Evolutionary conservation across 2,888 invertebrate species (phyloP), one percentile per base, ranked within the genome.

Genomic region (Spatulosminthurus flaviceps): DNA sequence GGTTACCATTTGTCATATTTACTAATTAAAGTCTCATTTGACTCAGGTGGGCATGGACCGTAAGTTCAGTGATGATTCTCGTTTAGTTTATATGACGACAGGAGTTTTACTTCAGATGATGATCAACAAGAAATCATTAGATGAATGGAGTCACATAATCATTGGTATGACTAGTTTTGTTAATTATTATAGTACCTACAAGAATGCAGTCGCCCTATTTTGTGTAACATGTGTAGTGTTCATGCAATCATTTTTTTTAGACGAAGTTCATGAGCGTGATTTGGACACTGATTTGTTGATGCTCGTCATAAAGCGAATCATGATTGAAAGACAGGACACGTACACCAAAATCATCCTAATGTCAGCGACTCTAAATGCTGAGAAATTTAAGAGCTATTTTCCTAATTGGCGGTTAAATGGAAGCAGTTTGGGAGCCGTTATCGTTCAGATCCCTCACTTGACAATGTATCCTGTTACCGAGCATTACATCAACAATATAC

Each of bases 231-330:
- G n/a, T n/a, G n/a, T n/a, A n/a, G n/a, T n/a, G n/a, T n/a, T n/a
- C n/a, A n/a, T n/a, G n/a, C n/a, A n/a, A n/a, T n/a, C n/a, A n/a
- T 51, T 69, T 43, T 26, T 22, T 13, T 67, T 24, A 60, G 97
- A 97, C 87, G 97, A 98, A 89, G 94, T 97, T 0, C 96, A 98
- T 86, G 98, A 98, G 88, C 90, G 98, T 61, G 94, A 94, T 84
- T 93, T 95, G 87, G 95, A 97, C 34, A 94, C 96, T 90, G 98
- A 98, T 87, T 95, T 98, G 86, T 88, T 95, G 0, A 87, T 98
- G 28, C 89, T 97, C 9, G 89, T 98, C 16, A 92, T 97, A 0
- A 92, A 94, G 82, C 94, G 93, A 85, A 89, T 96, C 69, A 88
- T 95, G 34, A 74, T 83, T 28, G 89, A 91, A 81, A 91, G 92